Conservation (phyloP, 2,113 vertebrate genomes). For the Hydrolagus affinis region DNA sequence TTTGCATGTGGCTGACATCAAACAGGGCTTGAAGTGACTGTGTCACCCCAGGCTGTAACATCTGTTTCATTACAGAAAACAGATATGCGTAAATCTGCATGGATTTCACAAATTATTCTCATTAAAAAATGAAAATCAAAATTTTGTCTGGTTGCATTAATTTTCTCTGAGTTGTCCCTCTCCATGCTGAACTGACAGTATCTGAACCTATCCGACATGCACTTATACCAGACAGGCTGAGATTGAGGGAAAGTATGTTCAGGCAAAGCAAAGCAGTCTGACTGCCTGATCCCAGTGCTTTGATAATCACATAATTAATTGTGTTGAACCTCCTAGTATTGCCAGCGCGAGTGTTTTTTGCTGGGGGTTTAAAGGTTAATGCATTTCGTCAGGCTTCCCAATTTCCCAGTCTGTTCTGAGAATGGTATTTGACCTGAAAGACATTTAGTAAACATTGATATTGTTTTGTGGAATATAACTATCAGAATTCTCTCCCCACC, state of each 20-base stretch:
- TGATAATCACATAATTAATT: not conserved
- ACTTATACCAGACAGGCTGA: not conserved
- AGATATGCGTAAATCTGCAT: not conserved
- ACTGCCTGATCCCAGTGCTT: not conserved
- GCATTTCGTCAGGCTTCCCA: not conserved
- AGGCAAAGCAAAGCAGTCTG: not conserved
- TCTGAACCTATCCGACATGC: not conserved
- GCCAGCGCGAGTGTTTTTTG: not conserved
- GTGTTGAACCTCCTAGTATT: not conserved
- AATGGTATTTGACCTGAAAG: not conserved
- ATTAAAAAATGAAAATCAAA: conserved; percentile 11
- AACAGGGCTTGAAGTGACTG: conserved; percentile 22
- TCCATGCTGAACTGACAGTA: too few species aligned
- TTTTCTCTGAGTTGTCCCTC: not conserved
- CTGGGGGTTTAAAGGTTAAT: not conserved
- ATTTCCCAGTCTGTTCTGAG: not conserved
- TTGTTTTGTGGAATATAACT: not conserved
- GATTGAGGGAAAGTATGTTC: not conserved
- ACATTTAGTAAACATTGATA: too few species aligned
- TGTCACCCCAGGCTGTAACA: conserved; percentile 22
- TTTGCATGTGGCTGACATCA: conserved; percentile 23
- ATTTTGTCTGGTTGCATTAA: not conserved
- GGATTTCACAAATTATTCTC: conserved; percentile 18
- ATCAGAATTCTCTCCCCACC: not conserved
- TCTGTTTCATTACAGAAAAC: conserved; percentile 28